Percentiles rank a stretch among this genome's conserved stretches.
Conservation (phyloP, 2,113 vertebrate genomes). For the Apteryx owenii region DNA sequence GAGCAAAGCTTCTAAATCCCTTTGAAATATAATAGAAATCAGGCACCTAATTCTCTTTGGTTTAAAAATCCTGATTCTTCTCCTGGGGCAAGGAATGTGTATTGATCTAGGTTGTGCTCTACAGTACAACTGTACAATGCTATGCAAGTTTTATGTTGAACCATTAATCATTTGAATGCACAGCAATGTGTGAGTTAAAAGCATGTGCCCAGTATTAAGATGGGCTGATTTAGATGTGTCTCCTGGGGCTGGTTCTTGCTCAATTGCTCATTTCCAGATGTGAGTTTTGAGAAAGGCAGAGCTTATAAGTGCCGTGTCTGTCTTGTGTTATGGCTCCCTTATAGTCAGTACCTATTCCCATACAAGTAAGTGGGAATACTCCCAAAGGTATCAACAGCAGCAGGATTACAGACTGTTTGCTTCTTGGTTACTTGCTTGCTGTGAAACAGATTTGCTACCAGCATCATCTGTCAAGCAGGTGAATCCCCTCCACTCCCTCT, state of each 20-base stretch:
- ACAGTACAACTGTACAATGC: background rate
- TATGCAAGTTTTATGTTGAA: background rate
- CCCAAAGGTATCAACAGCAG: background rate
- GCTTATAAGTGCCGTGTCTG: background rate
- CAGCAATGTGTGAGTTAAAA: background rate
- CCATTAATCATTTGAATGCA: background rate
- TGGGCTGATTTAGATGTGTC: constrained; percentile 16
- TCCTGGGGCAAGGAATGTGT: background rate
- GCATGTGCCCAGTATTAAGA: background rate
- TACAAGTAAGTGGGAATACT: background rate
- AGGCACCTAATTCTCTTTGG: constrained; percentile 11
- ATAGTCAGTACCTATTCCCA: rapidly evolving
- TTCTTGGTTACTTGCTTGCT: background rate
- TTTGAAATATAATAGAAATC: constrained; percentile 6
- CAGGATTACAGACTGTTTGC: background rate
- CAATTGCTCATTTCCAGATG: constrained; percentile 30
- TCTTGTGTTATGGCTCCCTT: background rate
- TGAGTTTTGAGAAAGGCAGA: constrained; percentile 16
- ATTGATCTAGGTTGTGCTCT: background rate
- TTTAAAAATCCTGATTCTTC: background rate
- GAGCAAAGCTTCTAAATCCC: constrained; percentile 23
- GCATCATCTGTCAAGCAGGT: background rate
- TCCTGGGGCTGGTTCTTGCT: background rate
- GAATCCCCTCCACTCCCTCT: background rate
- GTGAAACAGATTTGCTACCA: background rate